Evolutionary conservation across 1,140 invertebrate species (phyloP).

Genomic region (Himalopsyche phryganea): DNA sequence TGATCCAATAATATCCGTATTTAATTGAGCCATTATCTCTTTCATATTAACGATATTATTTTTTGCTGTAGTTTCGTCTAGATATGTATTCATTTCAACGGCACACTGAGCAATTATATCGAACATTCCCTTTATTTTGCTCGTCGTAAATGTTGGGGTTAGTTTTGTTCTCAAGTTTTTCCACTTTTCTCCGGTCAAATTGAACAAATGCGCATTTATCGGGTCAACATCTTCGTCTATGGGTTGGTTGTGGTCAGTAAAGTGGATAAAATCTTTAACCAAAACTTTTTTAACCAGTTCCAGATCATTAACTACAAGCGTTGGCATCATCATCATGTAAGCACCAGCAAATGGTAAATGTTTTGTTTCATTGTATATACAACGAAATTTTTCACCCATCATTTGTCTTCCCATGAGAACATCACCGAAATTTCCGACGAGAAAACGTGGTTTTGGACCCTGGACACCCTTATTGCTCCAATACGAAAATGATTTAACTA

Average conservation of each 20-base stretch:
- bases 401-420: conserved; percentile 7
- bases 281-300: conserved; percentile 59
- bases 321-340: conserved; percentile 44
- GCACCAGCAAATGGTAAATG: conserved; percentile 37
- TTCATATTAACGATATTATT: conserved; percentile 31
- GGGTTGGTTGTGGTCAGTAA: conserved; percentile 48
- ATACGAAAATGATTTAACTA: conserved; percentile 40
- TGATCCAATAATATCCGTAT: too few relatives aligned
- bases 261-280: conserved; percentile 56
- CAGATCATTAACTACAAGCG: conserved; percentile 53
- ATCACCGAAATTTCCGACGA: conserved; percentile 39
- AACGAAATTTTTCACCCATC: conserved; percentile 35
- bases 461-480: conserved; percentile 46
- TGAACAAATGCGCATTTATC: conserved; percentile 37
- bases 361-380: conserved; percentile 30
- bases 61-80: conserved; percentile 13
- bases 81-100: conserved; percentile 39
- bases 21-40: conserved; percentile 37
- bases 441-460: conserved; percentile 36
- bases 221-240: conserved; percentile 52
- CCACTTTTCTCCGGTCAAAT: conserved; percentile 50
- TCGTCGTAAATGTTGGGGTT: conserved; percentile 57
- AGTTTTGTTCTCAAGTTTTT: conserved; percentile 49
- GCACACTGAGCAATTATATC: conserved; percentile 40
- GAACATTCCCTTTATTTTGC: conserved; percentile 57